Conservation (phyloP, 2,888 invertebrate species). For the Strigamia maritima region DNA sequence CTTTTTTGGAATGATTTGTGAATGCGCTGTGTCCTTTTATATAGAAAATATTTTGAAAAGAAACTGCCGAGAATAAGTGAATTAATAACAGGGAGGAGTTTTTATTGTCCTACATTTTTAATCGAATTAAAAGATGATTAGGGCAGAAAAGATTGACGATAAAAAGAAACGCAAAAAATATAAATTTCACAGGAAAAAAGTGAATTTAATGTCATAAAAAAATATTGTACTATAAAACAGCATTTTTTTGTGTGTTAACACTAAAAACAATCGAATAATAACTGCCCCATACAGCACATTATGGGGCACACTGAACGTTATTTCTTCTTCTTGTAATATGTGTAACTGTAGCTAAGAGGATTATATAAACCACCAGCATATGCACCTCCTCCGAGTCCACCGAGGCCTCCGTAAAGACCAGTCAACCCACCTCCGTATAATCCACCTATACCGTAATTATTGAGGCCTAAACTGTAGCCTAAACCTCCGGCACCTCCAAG, state of each 20-base stretch:
- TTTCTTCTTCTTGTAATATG: constrained; percentile 12
- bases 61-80: not conserved
- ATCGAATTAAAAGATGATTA: not conserved
- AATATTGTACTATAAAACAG: not conserved
- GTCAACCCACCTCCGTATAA: not conserved
- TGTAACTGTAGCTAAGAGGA: constrained; percentile 1
- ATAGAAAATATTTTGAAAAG: not conserved
- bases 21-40: not conserved
- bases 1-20: not conserved
- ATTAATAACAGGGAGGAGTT: constrained; percentile 8
- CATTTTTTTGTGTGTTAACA: not conserved
- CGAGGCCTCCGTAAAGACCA: not conserved
- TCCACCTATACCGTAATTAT: not conserved
- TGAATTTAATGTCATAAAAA: not conserved
- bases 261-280: not conserved
- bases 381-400: not conserved
- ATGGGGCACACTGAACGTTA: not conserved
- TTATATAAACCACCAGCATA: constrained; percentile 11
- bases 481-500: not conserved
- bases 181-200: not conserved
- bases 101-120: not conserved
- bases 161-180: not conserved
- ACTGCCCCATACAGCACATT: no score
- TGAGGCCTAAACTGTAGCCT: not conserved
- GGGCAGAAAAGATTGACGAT: not conserved